A percentile compares a stretch with the other conserved stretches of the same genome.
Evolutionary conservation across 2,797 vertebrate species (phyloP).

Genomic region (Aselliscus stoliczkanus): DNA sequence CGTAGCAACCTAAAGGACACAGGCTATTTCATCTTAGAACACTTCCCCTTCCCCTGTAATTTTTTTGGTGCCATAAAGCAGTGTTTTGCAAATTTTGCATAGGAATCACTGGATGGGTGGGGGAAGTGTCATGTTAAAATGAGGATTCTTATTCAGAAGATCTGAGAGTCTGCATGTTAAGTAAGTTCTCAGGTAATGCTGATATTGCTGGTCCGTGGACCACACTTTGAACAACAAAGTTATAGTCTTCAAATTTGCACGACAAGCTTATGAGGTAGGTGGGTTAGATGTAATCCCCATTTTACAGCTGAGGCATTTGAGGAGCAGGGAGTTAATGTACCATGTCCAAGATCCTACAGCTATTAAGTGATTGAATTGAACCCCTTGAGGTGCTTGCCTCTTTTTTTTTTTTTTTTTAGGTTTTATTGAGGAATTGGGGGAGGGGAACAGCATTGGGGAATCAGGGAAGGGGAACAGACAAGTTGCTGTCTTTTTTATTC

Average conservation of each 20-base stretch:
- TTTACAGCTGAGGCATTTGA: not conserved
- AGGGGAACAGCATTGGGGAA: no score
- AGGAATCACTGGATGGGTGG: not conserved
- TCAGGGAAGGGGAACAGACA: no score
- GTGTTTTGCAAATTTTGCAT: not conserved
- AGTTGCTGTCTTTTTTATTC: no score
- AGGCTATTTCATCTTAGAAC: not conserved
- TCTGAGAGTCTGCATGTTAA: not conserved
- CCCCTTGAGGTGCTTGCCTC: not conserved
- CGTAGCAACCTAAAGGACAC: not conserved
- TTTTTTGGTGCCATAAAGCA: not conserved
- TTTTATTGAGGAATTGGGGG: no score
- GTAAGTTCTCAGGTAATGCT: not conserved
- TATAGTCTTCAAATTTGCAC: not conserved
- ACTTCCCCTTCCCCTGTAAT: not conserved
- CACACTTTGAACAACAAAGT: not conserved
- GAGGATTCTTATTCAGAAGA: not conserved
- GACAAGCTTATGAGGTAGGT: not conserved
- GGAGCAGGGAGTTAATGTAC: not conserved
- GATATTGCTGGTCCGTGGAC: not conserved
- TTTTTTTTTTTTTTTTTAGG: no score
- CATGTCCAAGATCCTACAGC: not conserved
- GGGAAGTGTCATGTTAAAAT: not conserved
- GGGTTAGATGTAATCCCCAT: not conserved
- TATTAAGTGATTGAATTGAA: not conserved